A percentile compares a stretch with the other conserved stretches of the same genome.
These are phyloP conservation scores for Pantherophis guttatus DNA, from an alignment of 2,113 vertebrate species.

Conservation along the genomic window DNA sequence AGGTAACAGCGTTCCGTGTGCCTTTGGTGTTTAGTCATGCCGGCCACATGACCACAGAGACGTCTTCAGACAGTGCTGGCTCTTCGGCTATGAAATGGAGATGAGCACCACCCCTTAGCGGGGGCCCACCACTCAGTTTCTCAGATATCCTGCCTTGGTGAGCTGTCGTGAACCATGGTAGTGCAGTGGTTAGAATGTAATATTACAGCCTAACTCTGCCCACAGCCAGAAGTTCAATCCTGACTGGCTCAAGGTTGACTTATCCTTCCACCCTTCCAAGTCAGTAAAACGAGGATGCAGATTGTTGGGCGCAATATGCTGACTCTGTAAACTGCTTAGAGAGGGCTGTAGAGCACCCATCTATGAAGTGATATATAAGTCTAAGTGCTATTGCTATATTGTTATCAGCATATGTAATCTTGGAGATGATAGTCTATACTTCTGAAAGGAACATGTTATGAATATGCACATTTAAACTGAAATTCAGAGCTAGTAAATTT, in stretches of 20 bases:
- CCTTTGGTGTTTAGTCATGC: too few species aligned
- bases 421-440: background rate
- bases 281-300: background rate
- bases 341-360: background rate
- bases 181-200: background rate
- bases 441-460: background rate
- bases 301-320: background rate
- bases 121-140: background rate
- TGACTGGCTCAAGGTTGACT: background rate
- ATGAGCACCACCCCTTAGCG: too few species aligned
- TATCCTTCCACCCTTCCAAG: background rate
- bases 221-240: background rate
- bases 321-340: background rate
- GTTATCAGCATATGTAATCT: background rate
- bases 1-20: too few species aligned
- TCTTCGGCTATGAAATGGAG: too few species aligned
- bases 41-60: too few species aligned
- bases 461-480: background rate
- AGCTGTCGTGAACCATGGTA: background rate
- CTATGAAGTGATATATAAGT: background rate
- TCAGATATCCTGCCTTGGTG: background rate
- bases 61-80: too few species aligned
- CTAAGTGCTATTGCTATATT: background rate
- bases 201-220: background rate
- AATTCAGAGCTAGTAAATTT: background rate